Evolutionary conservation across 2,888 invertebrate genomes (phyloP).

Genomic region (Meandrusa payeni): DNA sequence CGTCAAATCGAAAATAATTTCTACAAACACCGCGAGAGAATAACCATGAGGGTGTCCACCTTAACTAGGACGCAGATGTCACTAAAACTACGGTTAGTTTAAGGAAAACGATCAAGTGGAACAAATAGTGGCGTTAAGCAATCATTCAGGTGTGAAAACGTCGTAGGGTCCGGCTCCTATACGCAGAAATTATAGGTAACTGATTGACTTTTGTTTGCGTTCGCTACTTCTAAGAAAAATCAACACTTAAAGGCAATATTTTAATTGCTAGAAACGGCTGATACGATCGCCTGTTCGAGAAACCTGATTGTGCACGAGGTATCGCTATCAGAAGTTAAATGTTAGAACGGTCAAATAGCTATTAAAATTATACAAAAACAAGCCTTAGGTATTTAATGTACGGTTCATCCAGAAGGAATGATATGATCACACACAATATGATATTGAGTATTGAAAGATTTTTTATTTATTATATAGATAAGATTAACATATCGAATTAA

Average conservation of each 20-base stretch:
- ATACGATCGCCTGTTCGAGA: background rate
- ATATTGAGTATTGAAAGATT: too few species aligned
- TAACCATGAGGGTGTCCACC: too few species aligned
- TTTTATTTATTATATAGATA: too few species aligned
- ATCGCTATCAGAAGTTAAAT: too few species aligned
- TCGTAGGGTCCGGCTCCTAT: constrained; percentile 16
- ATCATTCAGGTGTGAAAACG: constrained; percentile 17
- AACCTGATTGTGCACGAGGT: constrained; percentile 2
- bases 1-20: too few species aligned
- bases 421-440: too few species aligned
- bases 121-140: constrained; percentile 10
- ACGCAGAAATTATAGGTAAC: constrained; percentile 17
- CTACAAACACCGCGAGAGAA: too few species aligned
- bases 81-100: background rate
- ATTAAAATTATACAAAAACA: too few species aligned
- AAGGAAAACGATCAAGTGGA: background rate
- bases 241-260: constrained; percentile 20
- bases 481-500: too few species aligned
- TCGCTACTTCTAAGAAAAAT: constrained; percentile 17
- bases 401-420: too few species aligned
- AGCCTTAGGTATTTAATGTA: too few species aligned
- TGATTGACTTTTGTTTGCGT: constrained; percentile 21
- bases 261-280: constrained; percentile 17
- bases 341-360: too few species aligned
- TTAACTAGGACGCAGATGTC: constrained; percentile 4